Conservation (phyloP, 2,113 vertebrate genomes). For the Gambusia holbrooki region DNA sequence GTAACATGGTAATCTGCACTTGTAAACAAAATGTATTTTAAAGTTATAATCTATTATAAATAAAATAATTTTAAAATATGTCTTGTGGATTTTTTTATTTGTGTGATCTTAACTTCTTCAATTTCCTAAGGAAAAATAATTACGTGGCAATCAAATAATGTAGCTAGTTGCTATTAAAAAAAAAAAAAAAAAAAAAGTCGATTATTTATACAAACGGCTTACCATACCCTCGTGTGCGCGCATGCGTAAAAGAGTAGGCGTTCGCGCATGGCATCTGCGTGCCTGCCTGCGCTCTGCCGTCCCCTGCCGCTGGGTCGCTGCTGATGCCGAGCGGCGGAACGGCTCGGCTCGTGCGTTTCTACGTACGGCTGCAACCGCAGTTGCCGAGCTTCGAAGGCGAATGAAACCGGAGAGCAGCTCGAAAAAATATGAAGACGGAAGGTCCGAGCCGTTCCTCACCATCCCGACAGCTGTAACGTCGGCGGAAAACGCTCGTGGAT, state of each 20-base stretch:
- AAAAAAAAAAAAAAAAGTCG: too few species aligned
- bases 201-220: background rate
- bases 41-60: conserved; percentile 75
- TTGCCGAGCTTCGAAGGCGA: conserved; percentile 54
- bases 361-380: conserved; percentile 60
- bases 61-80: conserved; percentile 73
- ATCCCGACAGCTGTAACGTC: conserved; percentile 61
- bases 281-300: conserved; percentile 56
- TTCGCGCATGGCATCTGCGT: conserved; percentile 67
- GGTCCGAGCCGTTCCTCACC: conserved; percentile 30
- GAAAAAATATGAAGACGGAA: conserved; percentile 54
- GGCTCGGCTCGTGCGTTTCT: conserved; percentile 41
- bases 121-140: too few species aligned
- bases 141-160: too few species aligned
- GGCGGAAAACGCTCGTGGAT: conserved; percentile 27
- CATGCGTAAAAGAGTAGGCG: conserved; percentile 65
- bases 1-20: conserved; percentile 85
- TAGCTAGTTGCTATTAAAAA: too few species aligned
- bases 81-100: background rate
- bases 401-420: conserved; percentile 52
- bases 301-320: conserved; percentile 69
- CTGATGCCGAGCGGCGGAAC: conserved; percentile 66
- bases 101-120: background rate
- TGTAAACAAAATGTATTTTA: conserved; percentile 84
- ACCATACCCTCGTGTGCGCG: conserved; percentile 43